Base-by-base conservation (phyloP, 1,140 invertebrate genomes). In the Drosophila pachea region DNA sequence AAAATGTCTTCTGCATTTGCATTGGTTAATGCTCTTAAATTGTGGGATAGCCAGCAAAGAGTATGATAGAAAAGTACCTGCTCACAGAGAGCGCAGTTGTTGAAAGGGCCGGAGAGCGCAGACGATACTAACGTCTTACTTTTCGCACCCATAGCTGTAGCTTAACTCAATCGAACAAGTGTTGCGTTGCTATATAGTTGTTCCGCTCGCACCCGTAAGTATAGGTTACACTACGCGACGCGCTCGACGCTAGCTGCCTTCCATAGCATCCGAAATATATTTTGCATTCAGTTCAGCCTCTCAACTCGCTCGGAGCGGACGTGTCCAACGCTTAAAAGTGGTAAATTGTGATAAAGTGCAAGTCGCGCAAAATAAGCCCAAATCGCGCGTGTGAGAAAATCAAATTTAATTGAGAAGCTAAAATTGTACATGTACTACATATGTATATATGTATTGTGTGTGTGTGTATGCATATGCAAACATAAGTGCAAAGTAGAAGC, bases 321-420 rank as follows among this genome's bases (percentile, higher is more conserved):
- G 81, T 70, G 67, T 59, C 35, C 38, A 68, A 53, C 67, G 70
- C 58, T 50, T 54, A 38, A 52, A 48, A 58, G 29, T 54, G 48
- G 63, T 42, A 65, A 59, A 60, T 59, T 71, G 67, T 83, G 76
- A 77, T 69, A 79, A 87, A 84, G 76, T 78, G 69, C 68, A 56
- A 69, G 31, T 70, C 68, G 68, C 63, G 43, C 68, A 73, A 68
- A 69, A 78, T 75, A 79, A 84, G 68, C 73, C 64, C 53, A 72
- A 61, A 86, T 72, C 70, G 68, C 76, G 81, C 76, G 74, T 84
- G 75, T 76, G 74, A 75, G 76, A 71, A 71, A 83, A 76, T 67
- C 60, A 74, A 82, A 77, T 68, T 76, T 73, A 69, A 79, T 84
- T 83, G 76, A 83, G 72, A 79, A 75, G 78, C 70, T 78, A 50